Evolutionary conservation across 2,113 vertebrate genomes (phyloP).

Genomic region (Mugil cephalus): DNA sequence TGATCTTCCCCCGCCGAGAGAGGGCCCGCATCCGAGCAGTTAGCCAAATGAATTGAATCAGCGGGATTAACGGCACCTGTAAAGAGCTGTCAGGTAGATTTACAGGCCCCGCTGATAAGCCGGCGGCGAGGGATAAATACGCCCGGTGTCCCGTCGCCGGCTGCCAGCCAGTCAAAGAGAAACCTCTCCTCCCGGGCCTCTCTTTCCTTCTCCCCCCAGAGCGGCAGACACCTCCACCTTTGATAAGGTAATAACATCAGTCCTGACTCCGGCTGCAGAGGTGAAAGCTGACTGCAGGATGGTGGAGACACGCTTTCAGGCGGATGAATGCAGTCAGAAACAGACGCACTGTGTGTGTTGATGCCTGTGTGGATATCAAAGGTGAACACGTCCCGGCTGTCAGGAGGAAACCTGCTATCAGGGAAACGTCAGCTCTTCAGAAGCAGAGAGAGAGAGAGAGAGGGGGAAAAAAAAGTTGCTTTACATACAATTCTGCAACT

Average conservation of each 20-base stretch:
- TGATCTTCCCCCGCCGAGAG: conserved; percentile 73
- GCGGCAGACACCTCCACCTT: conserved; percentile 86
- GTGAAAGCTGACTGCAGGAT: conserved; percentile 91
- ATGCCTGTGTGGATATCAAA: conserved; percentile 68
- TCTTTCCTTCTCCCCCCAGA: conserved; percentile 73
- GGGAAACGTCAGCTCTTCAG: conserved; percentile 34
- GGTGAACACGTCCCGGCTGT: conserved; percentile 50
- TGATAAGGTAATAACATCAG: conserved; percentile 88
- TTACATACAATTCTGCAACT: background rate
- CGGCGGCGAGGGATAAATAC: conserved; percentile 70
- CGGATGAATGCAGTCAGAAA: conserved; percentile 90
- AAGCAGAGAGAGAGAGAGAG: background rate
- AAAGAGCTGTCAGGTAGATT: conserved; percentile 85
- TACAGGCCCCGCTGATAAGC: conserved; percentile 77
- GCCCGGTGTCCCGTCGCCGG: conserved; percentile 60
- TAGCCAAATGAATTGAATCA: conserved; percentile 83
- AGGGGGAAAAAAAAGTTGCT: conserved; percentile 8
- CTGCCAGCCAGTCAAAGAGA: conserved; percentile 84
- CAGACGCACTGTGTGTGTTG: conserved; percentile 46
- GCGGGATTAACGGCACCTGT: conserved; percentile 83
- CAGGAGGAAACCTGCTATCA: conserved; percentile 31
- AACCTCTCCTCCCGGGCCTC: conserved; percentile 26
- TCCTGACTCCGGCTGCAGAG: conserved; percentile 87
- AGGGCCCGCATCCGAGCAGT: conserved; percentile 74
- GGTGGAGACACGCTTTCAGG: conserved; percentile 88